These are phyloP conservation scores for Chrysemys picta DNA, from an alignment of 2,113 vertebrate species.

Conservation along the genomic window DNA sequence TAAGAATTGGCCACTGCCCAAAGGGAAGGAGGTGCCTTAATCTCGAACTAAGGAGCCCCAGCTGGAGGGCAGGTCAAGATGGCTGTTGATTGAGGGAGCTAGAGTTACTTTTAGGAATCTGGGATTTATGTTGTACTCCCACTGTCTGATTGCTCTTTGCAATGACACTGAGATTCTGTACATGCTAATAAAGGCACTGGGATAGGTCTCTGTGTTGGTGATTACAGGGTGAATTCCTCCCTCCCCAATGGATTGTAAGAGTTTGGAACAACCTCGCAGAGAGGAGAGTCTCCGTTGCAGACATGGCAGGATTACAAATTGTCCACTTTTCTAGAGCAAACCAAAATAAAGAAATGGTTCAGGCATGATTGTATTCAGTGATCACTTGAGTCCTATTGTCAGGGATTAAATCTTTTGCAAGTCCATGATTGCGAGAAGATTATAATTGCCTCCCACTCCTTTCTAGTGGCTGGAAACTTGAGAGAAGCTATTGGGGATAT, in stretches of 20 bases:
- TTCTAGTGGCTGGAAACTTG: neutral
- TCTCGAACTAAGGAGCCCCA: accelerated
- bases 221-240: neutral
- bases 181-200: neutral
- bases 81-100: neutral
- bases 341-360: neutral
- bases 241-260: neutral
- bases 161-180: neutral
- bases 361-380: neutral
- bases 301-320: neutral
- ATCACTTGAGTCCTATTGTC: neutral
- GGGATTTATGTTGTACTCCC: neutral
- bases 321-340: neutral
- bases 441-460: neutral
- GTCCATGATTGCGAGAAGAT: neutral
- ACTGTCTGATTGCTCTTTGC: neutral
- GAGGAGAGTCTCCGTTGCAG: neutral
- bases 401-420: neutral
- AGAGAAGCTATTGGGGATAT: neutral
- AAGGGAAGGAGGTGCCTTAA: neutral
- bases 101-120: neutral
- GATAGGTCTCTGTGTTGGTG: neutral
- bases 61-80: neutral
- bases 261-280: neutral
- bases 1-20: neutral